Evolutionary conservation across 2,797 vertebrate genomes (phyloP).

Genomic region (Falco columbarius): DNA sequence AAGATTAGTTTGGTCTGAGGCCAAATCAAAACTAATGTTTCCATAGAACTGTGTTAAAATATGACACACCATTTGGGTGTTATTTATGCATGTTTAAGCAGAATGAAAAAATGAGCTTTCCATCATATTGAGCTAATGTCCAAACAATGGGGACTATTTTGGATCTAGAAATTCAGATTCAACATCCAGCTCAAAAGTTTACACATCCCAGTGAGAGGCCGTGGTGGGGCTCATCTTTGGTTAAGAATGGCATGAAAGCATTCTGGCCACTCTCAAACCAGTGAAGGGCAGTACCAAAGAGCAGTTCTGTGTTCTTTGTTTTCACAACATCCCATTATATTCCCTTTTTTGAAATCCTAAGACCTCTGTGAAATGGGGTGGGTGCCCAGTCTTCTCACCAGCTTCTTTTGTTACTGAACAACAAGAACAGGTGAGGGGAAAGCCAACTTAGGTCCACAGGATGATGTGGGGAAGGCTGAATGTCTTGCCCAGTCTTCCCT

Average conservation of each 20-base stretch:
- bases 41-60: neutral
- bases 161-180: neutral
- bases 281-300: neutral
- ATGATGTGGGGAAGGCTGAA: neutral
- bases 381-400: neutral
- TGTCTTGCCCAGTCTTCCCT: neutral
- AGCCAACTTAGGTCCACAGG: neutral
- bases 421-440: neutral
- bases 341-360: neutral
- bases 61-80: neutral
- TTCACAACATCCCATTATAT: neutral
- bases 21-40: neutral
- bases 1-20: neutral
- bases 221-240: neutral
- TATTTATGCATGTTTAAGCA: neutral
- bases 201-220: neutral
- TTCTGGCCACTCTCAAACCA: neutral
- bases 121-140: neutral
- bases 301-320: neutral
- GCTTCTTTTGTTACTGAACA: neutral
- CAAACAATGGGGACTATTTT: neutral
- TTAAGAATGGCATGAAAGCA: neutral
- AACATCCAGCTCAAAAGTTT: neutral
- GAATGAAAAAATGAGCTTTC: neutral
- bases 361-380: neutral